Conservation (phyloP, 2,113 vertebrate species). For the Coregonus clupeaformis region DNA sequence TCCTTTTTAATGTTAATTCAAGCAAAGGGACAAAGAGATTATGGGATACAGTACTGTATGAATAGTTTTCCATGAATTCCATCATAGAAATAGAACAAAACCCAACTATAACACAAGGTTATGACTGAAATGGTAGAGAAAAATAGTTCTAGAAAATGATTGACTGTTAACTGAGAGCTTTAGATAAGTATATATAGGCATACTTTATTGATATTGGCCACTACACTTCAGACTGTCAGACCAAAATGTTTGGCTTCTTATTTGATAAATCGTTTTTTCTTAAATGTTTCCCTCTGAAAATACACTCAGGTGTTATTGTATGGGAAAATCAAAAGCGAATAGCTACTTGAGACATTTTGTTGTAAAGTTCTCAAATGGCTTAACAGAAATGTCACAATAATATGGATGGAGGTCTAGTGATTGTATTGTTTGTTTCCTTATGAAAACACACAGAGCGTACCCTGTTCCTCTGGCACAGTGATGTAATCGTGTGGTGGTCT, state of each 20-base stretch:
- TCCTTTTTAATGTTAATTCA: background rate
- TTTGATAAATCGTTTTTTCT: slow-evolving; percentile 30
- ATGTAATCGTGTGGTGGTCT: background rate
- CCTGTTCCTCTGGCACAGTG: slow-evolving; percentile 1
- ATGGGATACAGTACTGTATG: too few species aligned
- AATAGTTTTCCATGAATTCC: too few species aligned
- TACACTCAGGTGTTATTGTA: slow-evolving; percentile 32
- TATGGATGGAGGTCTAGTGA: slow-evolving; percentile 6
- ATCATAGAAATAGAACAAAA: background rate
- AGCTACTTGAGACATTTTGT: slow-evolving; percentile 27
- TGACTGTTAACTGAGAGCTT: background rate
- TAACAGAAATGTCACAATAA: slow-evolving; percentile 24
- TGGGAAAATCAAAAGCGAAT: slow-evolving; percentile 19
- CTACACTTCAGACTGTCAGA: slow-evolving; percentile 8
- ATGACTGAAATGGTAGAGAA: background rate
- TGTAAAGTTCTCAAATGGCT: slow-evolving; percentile 22
- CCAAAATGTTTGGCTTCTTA: slow-evolving; percentile 28
- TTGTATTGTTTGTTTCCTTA: slow-evolving; percentile 24
- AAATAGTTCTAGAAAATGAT: background rate
- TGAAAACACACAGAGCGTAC: slow-evolving; percentile 2
- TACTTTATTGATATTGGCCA: background rate
- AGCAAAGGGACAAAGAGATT: background rate
- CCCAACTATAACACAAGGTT: background rate
- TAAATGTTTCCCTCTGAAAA: slow-evolving; percentile 37
- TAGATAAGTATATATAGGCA: background rate